Evolutionary conservation across 2,797 vertebrate genomes (phyloP).

Genomic region (Poeciliopsis paucimaculata): DNA sequence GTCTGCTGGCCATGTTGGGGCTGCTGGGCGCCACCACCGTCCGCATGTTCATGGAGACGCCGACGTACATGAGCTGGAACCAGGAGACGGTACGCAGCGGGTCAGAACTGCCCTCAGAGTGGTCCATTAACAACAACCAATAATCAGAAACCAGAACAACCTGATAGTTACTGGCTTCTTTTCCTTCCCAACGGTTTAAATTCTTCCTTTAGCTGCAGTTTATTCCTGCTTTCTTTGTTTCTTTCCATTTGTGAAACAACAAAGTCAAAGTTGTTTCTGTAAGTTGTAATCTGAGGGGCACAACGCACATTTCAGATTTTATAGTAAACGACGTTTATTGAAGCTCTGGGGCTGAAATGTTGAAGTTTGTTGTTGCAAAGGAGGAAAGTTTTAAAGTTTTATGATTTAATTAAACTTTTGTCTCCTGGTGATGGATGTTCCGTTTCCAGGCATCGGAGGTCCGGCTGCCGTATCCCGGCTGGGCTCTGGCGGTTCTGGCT

Average conservation of each 20-base stretch:
- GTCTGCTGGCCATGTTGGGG: constrained; percentile 80
- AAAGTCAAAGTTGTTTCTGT: too few species aligned
- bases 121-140: too few species aligned
- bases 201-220: too few species aligned
- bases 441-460: constrained; percentile 75
- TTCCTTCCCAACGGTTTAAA: too few species aligned
- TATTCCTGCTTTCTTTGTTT: too few species aligned
- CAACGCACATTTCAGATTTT: neutral
- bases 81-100: constrained; percentile 69
- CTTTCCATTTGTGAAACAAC: too few species aligned
- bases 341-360: neutral
- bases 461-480: constrained; percentile 77
- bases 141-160: too few species aligned
- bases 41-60: constrained; percentile 62
- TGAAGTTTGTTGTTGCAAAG: neutral
- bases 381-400: neutral
- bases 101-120: too few species aligned
- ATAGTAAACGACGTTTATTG: neutral
- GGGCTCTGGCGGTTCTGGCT: constrained; percentile 76
- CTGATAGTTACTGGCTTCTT: too few species aligned
- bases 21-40: constrained; percentile 74
- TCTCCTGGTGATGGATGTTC: neutral
- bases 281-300: neutral
- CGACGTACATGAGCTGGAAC: constrained; percentile 84
- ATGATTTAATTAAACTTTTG: neutral